Percentiles rank a stretch among this genome's conserved stretches.
Evolutionary conservation across 2,888 invertebrate species (phyloP).

Genomic region (Pollenia griseotomentosa): DNA sequence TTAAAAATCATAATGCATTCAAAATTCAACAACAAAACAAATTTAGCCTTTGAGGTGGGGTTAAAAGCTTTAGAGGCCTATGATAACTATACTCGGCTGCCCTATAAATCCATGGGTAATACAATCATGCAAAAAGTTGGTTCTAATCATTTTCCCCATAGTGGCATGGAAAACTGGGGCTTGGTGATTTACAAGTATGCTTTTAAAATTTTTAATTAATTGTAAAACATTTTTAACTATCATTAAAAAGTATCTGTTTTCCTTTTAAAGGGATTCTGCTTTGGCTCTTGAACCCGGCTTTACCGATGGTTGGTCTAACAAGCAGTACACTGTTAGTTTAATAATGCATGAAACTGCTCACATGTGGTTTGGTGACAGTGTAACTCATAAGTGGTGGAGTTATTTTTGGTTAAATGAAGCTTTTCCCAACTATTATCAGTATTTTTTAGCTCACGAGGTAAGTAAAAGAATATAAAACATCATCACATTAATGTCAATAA

Average conservation of each 20-base stretch:
- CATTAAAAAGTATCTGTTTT: no score
- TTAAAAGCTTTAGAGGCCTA: conserved; percentile 75
- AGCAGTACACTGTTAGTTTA: conserved; percentile 85
- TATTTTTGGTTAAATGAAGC: conserved; percentile 88
- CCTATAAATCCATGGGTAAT: conserved; percentile 85
- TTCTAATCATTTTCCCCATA: conserved; percentile 90
- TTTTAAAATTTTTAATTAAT: no score
- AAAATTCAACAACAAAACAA: conserved; percentile 87
- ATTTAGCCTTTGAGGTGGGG: conserved; percentile 85
- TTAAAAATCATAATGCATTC: conserved; percentile 87
- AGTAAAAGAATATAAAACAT: conserved; percentile 76
- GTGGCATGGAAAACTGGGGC: conserved; percentile 97
- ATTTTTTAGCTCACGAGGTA: conserved; percentile 84
- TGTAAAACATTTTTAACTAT: no score
- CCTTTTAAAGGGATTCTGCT: conserved; percentile 46
- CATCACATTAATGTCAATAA: no score
- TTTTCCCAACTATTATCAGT: conserved; percentile 90
- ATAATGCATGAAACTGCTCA: conserved; percentile 85
- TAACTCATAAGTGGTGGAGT: conserved; percentile 85
- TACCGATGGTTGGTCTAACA: conserved; percentile 78
- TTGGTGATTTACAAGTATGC: conserved; percentile 90
- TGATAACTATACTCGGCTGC: conserved; percentile 89
- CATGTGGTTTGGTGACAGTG: conserved; percentile 88
- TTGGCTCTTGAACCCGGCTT: conserved; percentile 77
- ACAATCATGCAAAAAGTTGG: conserved; percentile 91